phyloP scores from a whole-genome alignment of 2,888 invertebrate species.

The Panorpa germanica region DNA sequence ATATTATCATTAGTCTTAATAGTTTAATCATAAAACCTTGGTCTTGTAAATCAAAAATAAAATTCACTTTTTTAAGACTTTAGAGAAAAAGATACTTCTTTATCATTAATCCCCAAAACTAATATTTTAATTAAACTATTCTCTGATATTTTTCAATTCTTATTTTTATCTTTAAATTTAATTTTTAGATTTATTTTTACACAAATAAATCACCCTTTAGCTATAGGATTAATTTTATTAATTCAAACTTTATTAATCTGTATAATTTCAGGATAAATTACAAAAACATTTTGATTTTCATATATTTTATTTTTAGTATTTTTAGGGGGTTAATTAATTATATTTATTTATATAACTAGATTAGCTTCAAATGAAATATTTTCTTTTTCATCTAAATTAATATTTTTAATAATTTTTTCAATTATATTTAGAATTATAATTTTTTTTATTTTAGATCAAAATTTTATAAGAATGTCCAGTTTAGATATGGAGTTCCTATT shows the following conservation, averaged over 20 bases:
- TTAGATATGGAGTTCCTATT: too few relatives aligned
- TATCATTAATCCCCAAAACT: conserved; percentile 51
- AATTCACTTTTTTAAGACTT: conserved; percentile 32
- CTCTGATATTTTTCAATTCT: conserved; percentile 26
- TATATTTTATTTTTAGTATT: conserved; percentile 41
- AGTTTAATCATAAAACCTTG: conserved; percentile 47
- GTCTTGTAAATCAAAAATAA: conserved; percentile 49
- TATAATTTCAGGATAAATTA: conserved; percentile 27
- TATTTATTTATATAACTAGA: conserved; percentile 45
- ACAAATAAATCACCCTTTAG: conserved; percentile 29
- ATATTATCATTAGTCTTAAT: conserved; percentile 37
- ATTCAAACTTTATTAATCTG: conserved; percentile 29
- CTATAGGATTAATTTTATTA: conserved; percentile 32
- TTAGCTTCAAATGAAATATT: conserved; percentile 41
- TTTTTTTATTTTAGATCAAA: conserved; percentile 16
- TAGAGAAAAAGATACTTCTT: conserved; percentile 32
- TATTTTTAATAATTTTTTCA: conserved; percentile 15
- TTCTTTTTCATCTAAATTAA: conserved; percentile 20
- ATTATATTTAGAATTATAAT: conserved; percentile 16
- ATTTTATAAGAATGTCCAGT: too few relatives aligned
- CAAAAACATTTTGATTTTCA: conserved; percentile 34
- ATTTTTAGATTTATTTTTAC: conserved; percentile 23
- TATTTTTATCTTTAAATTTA: conserved; percentile 17
- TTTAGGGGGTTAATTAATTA: conserved; percentile 39
- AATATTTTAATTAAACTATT: conserved; percentile 46